Conservation (phyloP, 2,888 invertebrate genomes). For the Pseudococcus viburni region DNA sequence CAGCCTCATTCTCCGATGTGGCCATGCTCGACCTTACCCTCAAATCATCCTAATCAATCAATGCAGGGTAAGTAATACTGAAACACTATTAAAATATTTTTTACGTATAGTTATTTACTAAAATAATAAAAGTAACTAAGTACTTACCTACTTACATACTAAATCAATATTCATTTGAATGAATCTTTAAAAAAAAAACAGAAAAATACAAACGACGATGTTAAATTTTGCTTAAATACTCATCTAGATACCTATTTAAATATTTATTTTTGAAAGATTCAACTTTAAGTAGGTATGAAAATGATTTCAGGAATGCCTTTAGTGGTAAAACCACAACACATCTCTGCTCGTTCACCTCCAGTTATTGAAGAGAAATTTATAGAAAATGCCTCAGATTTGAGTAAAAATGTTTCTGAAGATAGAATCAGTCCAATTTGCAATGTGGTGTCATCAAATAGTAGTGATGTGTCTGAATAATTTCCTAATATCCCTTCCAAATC, state of each 20-base stretch:
- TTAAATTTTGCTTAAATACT: too few relatives aligned
- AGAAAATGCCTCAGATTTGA: conserved; percentile 55
- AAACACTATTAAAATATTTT: too few relatives aligned
- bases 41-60: conserved; percentile 52
- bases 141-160: too few relatives aligned
- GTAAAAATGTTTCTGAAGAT: conserved; percentile 45
- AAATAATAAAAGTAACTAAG: too few relatives aligned
- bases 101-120: too few relatives aligned
- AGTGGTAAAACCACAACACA: conserved; percentile 62
- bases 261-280: too few relatives aligned
- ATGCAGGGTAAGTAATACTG: conserved; percentile 44
- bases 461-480: conserved; percentile 60
- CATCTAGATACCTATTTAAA: too few relatives aligned
- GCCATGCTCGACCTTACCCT: conserved; percentile 59
- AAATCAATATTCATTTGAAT: too few relatives aligned
- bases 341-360: conserved; percentile 45
- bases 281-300: neutral
- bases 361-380: conserved; percentile 54
- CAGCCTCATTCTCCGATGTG: conserved; percentile 63
- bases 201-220: too few relatives aligned
- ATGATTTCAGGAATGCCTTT: conserved; percentile 61
- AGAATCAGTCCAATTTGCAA: conserved; percentile 62
- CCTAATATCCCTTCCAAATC: neutral
- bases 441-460: conserved; percentile 65
- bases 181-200: too few relatives aligned